Evolutionary conservation across 2,113 vertebrate species (phyloP).

Genomic region (Mobula birostris): DNA sequence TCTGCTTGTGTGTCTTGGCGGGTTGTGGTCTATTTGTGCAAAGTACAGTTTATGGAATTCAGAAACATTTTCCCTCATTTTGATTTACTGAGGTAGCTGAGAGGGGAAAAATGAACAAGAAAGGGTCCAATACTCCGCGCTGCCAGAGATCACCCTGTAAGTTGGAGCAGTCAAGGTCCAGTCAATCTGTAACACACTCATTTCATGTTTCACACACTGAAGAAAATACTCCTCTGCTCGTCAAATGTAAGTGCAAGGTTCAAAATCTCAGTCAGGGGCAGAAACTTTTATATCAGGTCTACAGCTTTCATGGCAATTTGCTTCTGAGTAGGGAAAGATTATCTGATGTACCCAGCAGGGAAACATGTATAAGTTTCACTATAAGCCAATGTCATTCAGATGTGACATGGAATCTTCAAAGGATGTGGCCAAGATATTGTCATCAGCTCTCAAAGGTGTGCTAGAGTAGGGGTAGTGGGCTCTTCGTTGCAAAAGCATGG

Average conservation of each 20-base stretch:
- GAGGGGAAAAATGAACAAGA: slow-evolving; percentile 27
- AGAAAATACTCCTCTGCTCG: neutral
- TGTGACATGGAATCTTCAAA: neutral
- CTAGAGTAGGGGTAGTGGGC: too few relatives aligned
- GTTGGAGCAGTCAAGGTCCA: neutral
- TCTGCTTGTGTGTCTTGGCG: slow-evolving; percentile 34
- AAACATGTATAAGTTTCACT: neutral
- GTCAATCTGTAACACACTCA: slow-evolving; percentile 14
- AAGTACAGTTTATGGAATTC: slow-evolving; percentile 3
- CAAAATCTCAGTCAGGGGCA: neutral
- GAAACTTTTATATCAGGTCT: neutral
- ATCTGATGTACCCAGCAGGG: neutral
- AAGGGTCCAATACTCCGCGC: slow-evolving; percentile 11
- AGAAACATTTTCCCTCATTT: slow-evolving; percentile 17
- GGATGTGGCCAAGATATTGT: too few relatives aligned
- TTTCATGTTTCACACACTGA: slow-evolving; percentile 29
- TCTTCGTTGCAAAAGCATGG: too few relatives aligned
- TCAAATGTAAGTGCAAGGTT: neutral
- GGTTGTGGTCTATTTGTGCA: slow-evolving; percentile 3
- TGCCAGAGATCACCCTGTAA: neutral
- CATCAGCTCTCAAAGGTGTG: too few relatives aligned
- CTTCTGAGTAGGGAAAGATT: neutral
- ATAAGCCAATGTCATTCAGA: neutral
- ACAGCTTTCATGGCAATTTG: neutral
- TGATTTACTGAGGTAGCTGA: slow-evolving; percentile 23